Percentiles rank a stretch among this genome's conserved stretches.
These are phyloP conservation scores for Onychostruthus taczanowskii DNA, from an alignment of 2,113 vertebrate genomes.

Conservation along the genomic window DNA sequence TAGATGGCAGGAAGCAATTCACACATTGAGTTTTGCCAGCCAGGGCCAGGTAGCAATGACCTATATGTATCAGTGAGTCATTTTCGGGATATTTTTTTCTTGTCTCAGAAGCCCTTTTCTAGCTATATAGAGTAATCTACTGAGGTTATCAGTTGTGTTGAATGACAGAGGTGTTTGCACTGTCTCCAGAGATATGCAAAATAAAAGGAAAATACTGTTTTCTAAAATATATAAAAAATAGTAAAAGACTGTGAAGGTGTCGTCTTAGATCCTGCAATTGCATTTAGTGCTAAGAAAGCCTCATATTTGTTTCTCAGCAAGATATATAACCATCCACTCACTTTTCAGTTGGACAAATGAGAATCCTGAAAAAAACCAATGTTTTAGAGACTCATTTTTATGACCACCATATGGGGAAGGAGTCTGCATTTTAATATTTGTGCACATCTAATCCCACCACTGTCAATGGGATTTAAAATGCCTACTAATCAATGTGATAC, in stretches of 20 bases:
- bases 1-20: neutral
- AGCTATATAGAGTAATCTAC: neutral
- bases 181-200: neutral
- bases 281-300: neutral
- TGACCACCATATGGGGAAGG: neutral
- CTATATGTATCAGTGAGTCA: neutral
- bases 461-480: constrained; percentile 41
- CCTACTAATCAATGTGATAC: constrained; percentile 4
- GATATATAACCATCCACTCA: rapidly evolving
- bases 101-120: neutral
- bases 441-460: neutral
- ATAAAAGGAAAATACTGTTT: neutral
- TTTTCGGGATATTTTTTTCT: neutral
- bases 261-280: neutral
- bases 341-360: neutral
- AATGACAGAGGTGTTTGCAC: neutral
- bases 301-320: neutral
- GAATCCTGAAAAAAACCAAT: neutral
- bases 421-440: constrained; percentile 10
- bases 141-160: neutral
- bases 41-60: neutral
- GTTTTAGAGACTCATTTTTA: neutral
- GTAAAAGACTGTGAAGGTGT: neutral
- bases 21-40: neutral
- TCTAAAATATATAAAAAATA: neutral